These are phyloP conservation scores for Metopolophium dirhodum DNA, from an alignment of 1,140 invertebrate species.

Conservation along the genomic window DNA sequence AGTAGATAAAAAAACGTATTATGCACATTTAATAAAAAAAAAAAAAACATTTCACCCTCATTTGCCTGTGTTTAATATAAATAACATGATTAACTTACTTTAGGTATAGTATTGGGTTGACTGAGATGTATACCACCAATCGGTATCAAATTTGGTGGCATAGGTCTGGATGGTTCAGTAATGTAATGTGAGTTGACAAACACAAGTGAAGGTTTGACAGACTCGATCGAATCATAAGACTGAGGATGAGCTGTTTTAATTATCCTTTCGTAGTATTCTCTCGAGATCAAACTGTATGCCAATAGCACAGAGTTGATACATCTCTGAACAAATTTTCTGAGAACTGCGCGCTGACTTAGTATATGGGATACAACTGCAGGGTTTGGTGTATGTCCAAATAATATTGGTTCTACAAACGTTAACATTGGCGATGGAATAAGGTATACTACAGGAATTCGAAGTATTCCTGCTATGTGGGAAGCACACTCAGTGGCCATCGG, in stretches of 20 bases:
- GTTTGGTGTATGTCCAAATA: not conserved
- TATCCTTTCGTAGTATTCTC: too few relatives aligned
- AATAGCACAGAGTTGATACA: not conserved
- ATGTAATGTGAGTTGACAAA: not conserved
- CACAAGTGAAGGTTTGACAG: not conserved
- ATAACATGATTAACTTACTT: not conserved
- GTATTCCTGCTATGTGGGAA: not conserved
- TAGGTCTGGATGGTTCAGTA: not conserved
- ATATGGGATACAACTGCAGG: not conserved
- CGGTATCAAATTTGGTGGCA: not conserved
- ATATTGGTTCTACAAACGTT: not conserved
- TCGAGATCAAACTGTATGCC: not conserved
- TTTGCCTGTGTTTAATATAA: too few relatives aligned
- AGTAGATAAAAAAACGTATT: too few relatives aligned
- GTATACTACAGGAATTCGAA: not conserved
- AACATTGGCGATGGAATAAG: not conserved
- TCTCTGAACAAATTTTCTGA: not conserved
- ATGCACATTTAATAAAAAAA: too few relatives aligned
- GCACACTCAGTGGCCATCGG: not conserved
- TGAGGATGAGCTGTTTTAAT: not conserved
- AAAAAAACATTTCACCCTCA: too few relatives aligned
- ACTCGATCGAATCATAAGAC: not conserved
- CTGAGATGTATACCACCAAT: not conserved
- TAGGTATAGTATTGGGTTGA: not conserved
- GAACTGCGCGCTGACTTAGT: not conserved